A percentile compares a stretch with the other conserved stretches of the same genome.
These are phyloP conservation scores for Nothoprocta pentlandii DNA, from an alignment of 2,113 vertebrate genomes.

Conservation along the genomic window DNA sequence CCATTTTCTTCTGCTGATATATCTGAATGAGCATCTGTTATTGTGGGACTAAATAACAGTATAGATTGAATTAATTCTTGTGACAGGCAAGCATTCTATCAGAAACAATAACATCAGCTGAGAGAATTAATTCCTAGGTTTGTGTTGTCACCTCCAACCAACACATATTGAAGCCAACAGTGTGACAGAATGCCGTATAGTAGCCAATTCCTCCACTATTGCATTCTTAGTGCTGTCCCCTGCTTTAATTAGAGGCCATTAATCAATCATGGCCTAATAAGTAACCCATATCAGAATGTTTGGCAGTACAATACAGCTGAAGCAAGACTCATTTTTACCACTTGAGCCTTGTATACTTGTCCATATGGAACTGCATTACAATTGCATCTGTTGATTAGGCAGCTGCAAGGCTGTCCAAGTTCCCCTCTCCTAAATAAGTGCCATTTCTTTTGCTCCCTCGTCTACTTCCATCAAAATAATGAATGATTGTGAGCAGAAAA, in stretches of 20 bases:
- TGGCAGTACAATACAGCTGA: background rate
- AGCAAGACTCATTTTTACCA: background rate
- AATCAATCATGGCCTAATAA: slow-evolving; percentile 8
- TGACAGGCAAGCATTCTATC: background rate
- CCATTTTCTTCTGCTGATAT: background rate
- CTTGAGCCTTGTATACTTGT: background rate
- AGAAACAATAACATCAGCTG: slow-evolving; percentile 33
- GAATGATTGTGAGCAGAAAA: background rate
- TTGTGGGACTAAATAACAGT: background rate
- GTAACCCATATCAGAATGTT: background rate
- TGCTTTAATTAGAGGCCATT: slow-evolving; percentile 1
- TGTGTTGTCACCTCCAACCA: background rate
- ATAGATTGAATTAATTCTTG: slow-evolving; percentile 31
- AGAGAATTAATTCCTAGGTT: slow-evolving; percentile 28
- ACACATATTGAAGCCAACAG: background rate
- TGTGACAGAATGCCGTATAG: fast-evolving
- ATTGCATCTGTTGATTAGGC: background rate
- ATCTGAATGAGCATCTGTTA: slow-evolving; percentile 23
- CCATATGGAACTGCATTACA: background rate
- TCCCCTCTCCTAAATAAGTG: background rate
- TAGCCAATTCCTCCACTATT: background rate
- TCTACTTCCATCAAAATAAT: background rate
- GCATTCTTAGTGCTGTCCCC: background rate
- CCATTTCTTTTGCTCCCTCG: background rate
- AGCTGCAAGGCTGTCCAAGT: background rate